Base-by-base conservation (phyloP, 2,888 invertebrate species). In the Eledona agricola region DNA sequence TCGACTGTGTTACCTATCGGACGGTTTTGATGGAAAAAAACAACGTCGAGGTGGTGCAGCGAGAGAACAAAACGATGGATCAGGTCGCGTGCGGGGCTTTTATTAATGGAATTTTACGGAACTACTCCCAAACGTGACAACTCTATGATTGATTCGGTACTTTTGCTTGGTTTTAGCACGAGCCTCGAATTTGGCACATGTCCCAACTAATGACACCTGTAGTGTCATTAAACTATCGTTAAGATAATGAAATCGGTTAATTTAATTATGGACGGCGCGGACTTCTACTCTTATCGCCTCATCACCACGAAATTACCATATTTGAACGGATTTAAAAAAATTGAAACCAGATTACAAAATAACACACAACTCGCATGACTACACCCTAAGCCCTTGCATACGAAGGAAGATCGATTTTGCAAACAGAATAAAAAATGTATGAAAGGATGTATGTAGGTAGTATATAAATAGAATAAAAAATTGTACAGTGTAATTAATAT, bases 131-230 rank as follows among this genome's bases (percentile, higher is more conserved):
- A 31, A 58, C 13, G 51, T 62, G 60, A 60, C 60, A 58, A 43
- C 29, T 34, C 4, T 46, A 56, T 63, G 63, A 63, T 63, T 60
- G 60, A 63, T 63, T 50, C 37, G 53, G 53, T 51, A 53, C 46
- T 52, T 52, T 46, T 45, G 26, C 43, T 16, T 11, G 11, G 40
- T 50, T 34, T 46, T 32, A 20, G 37, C 43, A 51, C 11, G 12
- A 37, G 42, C 16, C 20, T 23, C 11, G 23, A 52, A 29, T 54
- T 54, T 54, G 50, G 50, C 54, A 54, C 43, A 49, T 26, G 49
- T 16, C 11, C 16, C n/a, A 22, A 12, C 16, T 23, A 51, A 40
- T 35, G 28, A 35, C 54, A 49, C 50, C 50, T 50, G 54, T 42
- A 34, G 50, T 54, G 50, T 49, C 54, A 54, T 54, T 54, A 54